Evolutionary conservation across 2,888 invertebrate genomes (phyloP).

Genomic region (Linnaemya tessellans): DNA sequence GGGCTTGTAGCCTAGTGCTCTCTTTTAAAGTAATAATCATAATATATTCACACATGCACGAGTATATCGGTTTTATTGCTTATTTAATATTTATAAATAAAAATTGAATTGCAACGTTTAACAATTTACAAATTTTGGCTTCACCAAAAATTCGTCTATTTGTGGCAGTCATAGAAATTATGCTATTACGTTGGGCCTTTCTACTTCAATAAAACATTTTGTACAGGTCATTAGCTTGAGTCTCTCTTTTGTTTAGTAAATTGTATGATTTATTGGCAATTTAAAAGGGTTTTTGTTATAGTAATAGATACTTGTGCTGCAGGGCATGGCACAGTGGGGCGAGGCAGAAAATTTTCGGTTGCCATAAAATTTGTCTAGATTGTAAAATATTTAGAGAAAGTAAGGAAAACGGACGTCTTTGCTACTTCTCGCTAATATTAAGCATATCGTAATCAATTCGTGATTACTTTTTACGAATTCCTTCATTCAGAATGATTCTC

Average conservation of each 20-base stretch:
- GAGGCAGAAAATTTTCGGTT: no score
- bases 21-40: background rate
- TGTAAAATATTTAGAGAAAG: no score
- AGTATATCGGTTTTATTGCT: background rate
- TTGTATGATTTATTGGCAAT: conserved; percentile 46
- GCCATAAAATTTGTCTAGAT: no score
- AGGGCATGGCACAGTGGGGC: background rate
- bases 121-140: conserved; percentile 5
- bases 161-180: conserved; percentile 28
- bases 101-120: background rate
- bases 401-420: no score
- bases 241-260: conserved; percentile 34
- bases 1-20: background rate
- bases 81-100: conserved; percentile 18
- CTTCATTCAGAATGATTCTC: no score
- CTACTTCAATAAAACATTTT: conserved; percentile 7
- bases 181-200: conserved; percentile 1
- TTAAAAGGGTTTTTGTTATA: background rate
- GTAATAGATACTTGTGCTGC: background rate
- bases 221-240: conserved; percentile 47
- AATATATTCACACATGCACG: no score
- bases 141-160: conserved; percentile 14
- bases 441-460: no score
- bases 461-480: no score
- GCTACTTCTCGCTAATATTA: no score